These are phyloP conservation scores for Trissolcus japonicus DNA, from an alignment of 2,888 invertebrate species.

Conservation along the genomic window DNA sequence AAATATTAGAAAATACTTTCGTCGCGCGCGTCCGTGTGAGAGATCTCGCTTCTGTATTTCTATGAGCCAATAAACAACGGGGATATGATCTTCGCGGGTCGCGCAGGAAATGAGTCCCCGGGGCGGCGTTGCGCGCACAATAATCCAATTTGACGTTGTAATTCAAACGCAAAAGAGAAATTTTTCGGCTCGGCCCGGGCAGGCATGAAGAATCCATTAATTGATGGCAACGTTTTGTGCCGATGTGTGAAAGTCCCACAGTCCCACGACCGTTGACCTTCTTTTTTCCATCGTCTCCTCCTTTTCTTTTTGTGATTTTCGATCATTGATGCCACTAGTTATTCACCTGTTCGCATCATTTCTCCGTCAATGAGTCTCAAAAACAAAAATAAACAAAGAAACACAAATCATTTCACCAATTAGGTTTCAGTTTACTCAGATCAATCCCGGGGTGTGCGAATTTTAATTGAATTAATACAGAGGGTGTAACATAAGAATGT, in stretches of 20 bases:
- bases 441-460: neutral
- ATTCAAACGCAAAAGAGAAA: constrained; percentile 31
- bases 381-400: neutral
- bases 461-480: constrained; percentile 14
- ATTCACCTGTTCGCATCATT: constrained; percentile 45
- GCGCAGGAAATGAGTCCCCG: constrained; percentile 10
- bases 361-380: constrained; percentile 25
- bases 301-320: constrained; percentile 38
- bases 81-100: constrained; percentile 20
- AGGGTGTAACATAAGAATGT: too few relatives aligned
- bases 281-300: constrained; percentile 22
- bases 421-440: constrained; percentile 6
- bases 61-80: constrained; percentile 36
- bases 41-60: constrained; percentile 37
- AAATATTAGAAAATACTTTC: constrained; percentile 48
- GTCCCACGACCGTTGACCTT: constrained; percentile 49
- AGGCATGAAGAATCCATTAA: constrained; percentile 38
- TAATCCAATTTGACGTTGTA: constrained; percentile 12
- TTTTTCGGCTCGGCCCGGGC: constrained; percentile 21
- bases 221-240: constrained; percentile 40
- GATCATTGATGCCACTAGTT: constrained; percentile 42
- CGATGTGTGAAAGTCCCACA: constrained; percentile 48
- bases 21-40: constrained; percentile 16
- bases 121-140: constrained; percentile 1
- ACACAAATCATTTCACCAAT: constrained; percentile 37